Evolutionary conservation across 1,140 invertebrate species (phyloP).

Genomic region (Achatina immaculata): DNA sequence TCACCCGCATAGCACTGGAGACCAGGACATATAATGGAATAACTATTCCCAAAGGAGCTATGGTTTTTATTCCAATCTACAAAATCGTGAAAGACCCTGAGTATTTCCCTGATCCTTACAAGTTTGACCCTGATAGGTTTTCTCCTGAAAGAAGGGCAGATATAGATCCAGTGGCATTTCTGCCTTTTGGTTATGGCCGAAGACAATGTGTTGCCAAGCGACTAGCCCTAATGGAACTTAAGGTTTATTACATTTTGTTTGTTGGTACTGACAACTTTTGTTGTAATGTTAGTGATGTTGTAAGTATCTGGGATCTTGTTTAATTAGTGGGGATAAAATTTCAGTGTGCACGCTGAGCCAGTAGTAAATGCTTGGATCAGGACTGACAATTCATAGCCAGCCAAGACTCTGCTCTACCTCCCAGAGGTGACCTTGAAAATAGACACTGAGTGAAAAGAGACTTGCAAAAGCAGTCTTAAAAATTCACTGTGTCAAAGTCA

Average conservation of each 20-base stretch:
- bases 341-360: too few relatives aligned
- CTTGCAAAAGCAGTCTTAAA: too few relatives aligned
- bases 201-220: slow-evolving; percentile 25
- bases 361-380: too few relatives aligned
- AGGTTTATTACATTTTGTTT: not conserved
- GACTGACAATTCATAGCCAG: too few relatives aligned
- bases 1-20: slow-evolving; percentile 40
- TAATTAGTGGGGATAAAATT: too few relatives aligned
- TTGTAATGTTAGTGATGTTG: not conserved
- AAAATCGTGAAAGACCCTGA: slow-evolving; percentile 72
- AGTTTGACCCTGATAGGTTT: slow-evolving; percentile 69
- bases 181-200: slow-evolving; percentile 24
- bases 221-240: slow-evolving; percentile 14
- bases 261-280: not conserved
- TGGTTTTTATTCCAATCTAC: slow-evolving; percentile 72
- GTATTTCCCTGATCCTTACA: slow-evolving; percentile 70
- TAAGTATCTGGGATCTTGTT: too few relatives aligned
- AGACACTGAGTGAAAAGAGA: too few relatives aligned
- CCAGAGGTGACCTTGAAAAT: too few relatives aligned
- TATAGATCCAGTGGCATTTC: slow-evolving; percentile 7
- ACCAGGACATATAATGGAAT: slow-evolving; percentile 63
- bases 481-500: too few relatives aligned
- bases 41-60: slow-evolving; percentile 72
- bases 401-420: too few relatives aligned
- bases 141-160: not conserved